phyloP scores from a whole-genome alignment of 2,113 vertebrate genomes.

The Phoxinus phoxinus region DNA sequence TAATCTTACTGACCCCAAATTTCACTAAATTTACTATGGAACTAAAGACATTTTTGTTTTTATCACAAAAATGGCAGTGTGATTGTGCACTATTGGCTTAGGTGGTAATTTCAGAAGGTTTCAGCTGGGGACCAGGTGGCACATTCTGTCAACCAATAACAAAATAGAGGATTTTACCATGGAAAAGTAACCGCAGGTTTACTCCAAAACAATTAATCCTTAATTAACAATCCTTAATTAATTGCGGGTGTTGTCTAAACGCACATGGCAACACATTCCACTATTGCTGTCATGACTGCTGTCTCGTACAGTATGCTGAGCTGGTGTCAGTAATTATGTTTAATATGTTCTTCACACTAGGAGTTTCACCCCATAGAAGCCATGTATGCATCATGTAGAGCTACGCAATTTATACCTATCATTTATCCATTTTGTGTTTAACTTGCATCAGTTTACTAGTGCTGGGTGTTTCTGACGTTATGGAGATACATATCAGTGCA shows the following conservation, averaged over 20 bases:
- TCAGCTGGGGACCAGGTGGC: constrained; percentile 61
- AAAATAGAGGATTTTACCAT: constrained; percentile 57
- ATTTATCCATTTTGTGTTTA: background rate
- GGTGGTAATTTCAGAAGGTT: constrained; percentile 38
- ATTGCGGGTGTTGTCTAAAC: constrained; percentile 50
- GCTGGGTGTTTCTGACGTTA: background rate
- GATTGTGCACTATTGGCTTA: background rate
- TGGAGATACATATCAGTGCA: background rate
- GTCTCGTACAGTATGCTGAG: constrained; percentile 47
- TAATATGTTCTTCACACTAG: constrained; percentile 14
- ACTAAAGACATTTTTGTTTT: background rate
- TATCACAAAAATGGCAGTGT: background rate
- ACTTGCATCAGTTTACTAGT: background rate
- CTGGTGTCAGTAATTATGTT: constrained; percentile 36
- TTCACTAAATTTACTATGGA: too few species aligned
- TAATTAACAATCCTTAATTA: constrained; percentile 68
- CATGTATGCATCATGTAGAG: background rate
- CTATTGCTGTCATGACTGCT: constrained; percentile 37
- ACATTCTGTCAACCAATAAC: constrained; percentile 47
- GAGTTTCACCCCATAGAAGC: constrained; percentile 12
- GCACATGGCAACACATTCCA: constrained; percentile 56
- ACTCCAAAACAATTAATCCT: constrained; percentile 61
- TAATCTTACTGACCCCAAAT: too few species aligned
- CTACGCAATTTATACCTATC: background rate
- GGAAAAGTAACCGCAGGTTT: constrained; percentile 65